These are phyloP conservation scores for Pseudobourletiella spinata DNA, from an alignment of 1,140 invertebrate genomes.

Conservation along the genomic window DNA sequence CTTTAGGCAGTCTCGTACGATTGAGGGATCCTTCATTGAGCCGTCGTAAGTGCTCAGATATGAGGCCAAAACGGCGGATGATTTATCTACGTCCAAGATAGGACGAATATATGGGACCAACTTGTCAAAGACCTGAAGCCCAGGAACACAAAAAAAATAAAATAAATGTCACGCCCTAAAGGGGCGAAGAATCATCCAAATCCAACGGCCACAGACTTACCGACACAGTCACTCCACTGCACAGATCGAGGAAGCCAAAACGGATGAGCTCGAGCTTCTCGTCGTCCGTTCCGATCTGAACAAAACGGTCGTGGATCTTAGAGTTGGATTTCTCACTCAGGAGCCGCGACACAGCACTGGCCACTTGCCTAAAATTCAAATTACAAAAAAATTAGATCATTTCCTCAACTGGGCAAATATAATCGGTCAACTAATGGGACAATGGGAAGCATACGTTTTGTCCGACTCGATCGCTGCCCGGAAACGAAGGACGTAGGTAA, in stretches of 20 bases:
- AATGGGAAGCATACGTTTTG: conserved; percentile 6
- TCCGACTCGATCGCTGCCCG: conserved; percentile 19
- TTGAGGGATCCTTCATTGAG: conserved; percentile 4
- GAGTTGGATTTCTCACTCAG: background rate
- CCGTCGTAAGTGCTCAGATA: conserved; percentile 27
- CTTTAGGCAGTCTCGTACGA: conserved; percentile 9
- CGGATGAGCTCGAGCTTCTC: background rate
- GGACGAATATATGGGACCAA: background rate
- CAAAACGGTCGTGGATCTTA: background rate
- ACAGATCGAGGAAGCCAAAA: conserved; percentile 3
- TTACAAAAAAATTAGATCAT: background rate
- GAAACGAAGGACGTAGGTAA: conserved; percentile 8
- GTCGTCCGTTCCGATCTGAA: conserved; percentile 2
- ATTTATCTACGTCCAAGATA: background rate
- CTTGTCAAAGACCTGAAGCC: background rate
- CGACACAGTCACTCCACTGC: background rate
- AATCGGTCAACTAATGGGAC: background rate
- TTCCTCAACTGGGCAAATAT: background rate
- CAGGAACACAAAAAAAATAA: too few species aligned
- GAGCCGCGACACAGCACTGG: background rate
- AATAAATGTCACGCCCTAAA: too few species aligned
- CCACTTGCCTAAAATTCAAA: conserved; percentile 9
- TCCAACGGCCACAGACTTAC: conserved; percentile 1
- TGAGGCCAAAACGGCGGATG: conserved; percentile 8
- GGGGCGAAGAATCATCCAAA: too few species aligned